These are phyloP conservation scores for Lepisosteus osseus DNA, from an alignment of 2,113 vertebrate genomes.

Conservation along the genomic window DNA sequence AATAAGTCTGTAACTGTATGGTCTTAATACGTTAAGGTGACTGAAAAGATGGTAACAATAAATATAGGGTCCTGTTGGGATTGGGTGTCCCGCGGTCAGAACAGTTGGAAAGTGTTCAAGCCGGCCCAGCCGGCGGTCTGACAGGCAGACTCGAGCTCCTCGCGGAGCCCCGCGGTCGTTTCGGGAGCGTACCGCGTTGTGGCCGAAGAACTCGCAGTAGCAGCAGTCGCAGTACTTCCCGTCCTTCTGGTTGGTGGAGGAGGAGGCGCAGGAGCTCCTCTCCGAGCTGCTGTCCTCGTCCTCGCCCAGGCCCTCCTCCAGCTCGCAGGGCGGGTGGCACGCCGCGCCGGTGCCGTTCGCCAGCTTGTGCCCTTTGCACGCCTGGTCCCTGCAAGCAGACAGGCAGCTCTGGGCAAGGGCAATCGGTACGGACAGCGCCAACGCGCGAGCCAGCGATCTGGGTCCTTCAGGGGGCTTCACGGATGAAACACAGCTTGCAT, in stretches of 20 bases:
- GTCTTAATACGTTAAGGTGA: too few species aligned
- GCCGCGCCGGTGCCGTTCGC: constrained; percentile 82
- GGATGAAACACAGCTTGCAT: too few species aligned
- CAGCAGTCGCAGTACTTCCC: constrained; percentile 99
- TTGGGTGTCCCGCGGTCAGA: too few species aligned
- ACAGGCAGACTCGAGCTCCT: background rate
- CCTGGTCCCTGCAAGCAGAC: constrained; percentile 74
- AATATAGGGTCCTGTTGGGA: too few species aligned
- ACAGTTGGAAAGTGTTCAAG: too few species aligned
- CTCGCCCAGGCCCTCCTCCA: constrained; percentile 86
- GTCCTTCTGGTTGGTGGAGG: constrained; percentile 93
- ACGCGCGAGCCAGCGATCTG: too few species aligned
- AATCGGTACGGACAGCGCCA: too few species aligned
- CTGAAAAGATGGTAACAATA: too few species aligned
- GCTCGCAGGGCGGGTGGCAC: constrained; percentile 83
- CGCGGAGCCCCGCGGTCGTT: background rate
- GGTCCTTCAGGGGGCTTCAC: too few species aligned
- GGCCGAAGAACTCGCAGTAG: constrained; percentile 99
- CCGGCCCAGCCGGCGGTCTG: too few species aligned
- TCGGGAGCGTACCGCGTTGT: constrained; percentile 84
- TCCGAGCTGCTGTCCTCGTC: constrained; percentile 98
- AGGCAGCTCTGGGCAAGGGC: background rate
- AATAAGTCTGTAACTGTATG: too few species aligned
- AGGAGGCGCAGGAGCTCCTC: constrained; percentile 95
- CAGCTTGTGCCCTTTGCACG: constrained; percentile 94